Conservation (phyloP, 2,797 vertebrate species). For the Luscinia megarhynchos region DNA sequence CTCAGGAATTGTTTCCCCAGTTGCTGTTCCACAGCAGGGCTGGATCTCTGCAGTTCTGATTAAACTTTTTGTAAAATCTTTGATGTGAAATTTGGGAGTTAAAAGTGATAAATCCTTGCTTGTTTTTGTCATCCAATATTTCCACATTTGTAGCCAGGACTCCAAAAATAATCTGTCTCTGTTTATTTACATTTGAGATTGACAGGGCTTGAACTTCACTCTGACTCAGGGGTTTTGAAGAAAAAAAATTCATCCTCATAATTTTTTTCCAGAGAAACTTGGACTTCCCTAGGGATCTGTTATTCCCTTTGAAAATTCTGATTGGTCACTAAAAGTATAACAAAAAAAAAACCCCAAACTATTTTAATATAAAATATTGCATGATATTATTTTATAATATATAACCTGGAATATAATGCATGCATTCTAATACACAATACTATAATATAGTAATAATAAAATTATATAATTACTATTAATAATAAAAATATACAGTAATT, state of each 20-base stretch:
- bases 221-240: neutral
- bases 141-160: neutral
- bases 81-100: neutral
- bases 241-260: neutral
- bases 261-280: neutral
- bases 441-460: neutral
- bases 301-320: neutral
- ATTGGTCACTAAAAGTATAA: neutral
- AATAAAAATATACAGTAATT: too few species aligned
- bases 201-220: neutral
- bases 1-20: neutral
- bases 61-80: neutral
- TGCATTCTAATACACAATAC: neutral
- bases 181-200: neutral
- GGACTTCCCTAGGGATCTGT: neutral
- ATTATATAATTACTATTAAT: too few species aligned
- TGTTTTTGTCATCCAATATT: neutral
- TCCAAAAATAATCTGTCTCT: neutral
- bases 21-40: neutral
- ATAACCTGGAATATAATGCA: fast-evolving
- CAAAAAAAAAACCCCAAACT: neutral
- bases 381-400: too few species aligned
- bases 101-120: neutral
- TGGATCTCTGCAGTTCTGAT: neutral
- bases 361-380: neutral